These are phyloP conservation scores for Ivindomyrus marchei DNA, from an alignment of 2,113 vertebrate species.

Conservation along the genomic window DNA sequence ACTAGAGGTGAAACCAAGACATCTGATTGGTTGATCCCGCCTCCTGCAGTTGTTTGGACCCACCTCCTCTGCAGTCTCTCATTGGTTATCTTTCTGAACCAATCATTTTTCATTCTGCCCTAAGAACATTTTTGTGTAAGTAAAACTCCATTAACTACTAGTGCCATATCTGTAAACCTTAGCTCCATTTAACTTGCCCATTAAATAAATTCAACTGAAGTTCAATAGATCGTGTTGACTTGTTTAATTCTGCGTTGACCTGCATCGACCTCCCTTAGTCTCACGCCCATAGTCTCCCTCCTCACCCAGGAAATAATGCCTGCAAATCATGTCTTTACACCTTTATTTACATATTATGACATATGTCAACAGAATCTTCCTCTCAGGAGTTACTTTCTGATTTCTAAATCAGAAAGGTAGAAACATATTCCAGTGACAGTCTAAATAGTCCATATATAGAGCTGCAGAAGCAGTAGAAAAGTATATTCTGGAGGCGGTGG, in stretches of 20 bases:
- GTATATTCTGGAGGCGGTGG: neutral
- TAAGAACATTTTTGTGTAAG: too few species aligned
- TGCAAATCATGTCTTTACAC: too few species aligned
- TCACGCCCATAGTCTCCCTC: neutral
- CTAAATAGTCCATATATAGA: neutral
- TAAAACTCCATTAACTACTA: neutral
- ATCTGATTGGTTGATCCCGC: too few species aligned
- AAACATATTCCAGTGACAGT: neutral
- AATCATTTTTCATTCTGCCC: too few species aligned
- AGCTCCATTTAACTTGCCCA: neutral
- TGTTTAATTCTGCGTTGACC: neutral
- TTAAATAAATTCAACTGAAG: neutral
- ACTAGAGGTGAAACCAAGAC: too few species aligned
- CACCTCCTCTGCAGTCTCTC: too few species aligned
- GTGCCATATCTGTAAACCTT: neutral
- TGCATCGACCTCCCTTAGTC: neutral
- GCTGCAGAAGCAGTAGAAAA: neutral
- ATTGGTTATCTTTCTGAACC: too few species aligned
- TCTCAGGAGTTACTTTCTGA: neutral
- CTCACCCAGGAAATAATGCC: neutral
- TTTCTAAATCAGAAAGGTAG: neutral
- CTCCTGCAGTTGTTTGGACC: too few species aligned
- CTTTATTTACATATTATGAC: slow-evolving; percentile 2
- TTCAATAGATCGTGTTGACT: neutral
- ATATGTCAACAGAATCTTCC: neutral